Evolutionary conservation across 2,113 vertebrate species (phyloP).

Genomic region (Ramphastos sulfuratus): DNA sequence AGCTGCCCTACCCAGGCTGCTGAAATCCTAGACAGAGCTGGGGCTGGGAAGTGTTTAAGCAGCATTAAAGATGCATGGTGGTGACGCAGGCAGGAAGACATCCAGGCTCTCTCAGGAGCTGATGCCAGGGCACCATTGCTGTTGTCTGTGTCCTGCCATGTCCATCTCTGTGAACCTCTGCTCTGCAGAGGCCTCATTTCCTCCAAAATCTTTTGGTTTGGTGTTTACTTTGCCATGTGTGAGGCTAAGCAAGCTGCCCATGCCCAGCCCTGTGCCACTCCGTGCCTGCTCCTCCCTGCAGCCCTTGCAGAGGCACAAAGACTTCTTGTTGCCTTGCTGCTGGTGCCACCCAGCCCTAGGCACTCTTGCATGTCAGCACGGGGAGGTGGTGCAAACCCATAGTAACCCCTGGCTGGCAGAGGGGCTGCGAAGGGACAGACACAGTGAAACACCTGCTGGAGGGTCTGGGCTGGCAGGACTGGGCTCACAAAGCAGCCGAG

Average conservation of each 20-base stretch:
- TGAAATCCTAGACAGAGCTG: background rate
- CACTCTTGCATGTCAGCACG: background rate
- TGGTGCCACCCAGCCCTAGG: background rate
- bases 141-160: rapidly evolving
- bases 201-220: background rate
- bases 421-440: background rate
- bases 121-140: background rate
- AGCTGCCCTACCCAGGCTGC: background rate
- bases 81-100: background rate
- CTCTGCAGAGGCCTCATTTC: background rate
- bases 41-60: constrained; percentile 44
- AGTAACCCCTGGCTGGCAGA: background rate
- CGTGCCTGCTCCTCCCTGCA: background rate
- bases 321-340: rapidly evolving
- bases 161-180: background rate
- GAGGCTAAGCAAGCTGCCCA: background rate
- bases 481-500: background rate
- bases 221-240: background rate
- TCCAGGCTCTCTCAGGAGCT: background rate
- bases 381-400: rapidly evolving
- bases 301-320: rapidly evolving
- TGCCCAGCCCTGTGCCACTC: background rate
- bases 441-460: background rate
- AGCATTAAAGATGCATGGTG: constrained; percentile 6
- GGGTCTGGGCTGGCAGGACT: background rate